Base-by-base conservation (phyloP, 2,797 vertebrate species). In the Luscinia luscinia region DNA sequence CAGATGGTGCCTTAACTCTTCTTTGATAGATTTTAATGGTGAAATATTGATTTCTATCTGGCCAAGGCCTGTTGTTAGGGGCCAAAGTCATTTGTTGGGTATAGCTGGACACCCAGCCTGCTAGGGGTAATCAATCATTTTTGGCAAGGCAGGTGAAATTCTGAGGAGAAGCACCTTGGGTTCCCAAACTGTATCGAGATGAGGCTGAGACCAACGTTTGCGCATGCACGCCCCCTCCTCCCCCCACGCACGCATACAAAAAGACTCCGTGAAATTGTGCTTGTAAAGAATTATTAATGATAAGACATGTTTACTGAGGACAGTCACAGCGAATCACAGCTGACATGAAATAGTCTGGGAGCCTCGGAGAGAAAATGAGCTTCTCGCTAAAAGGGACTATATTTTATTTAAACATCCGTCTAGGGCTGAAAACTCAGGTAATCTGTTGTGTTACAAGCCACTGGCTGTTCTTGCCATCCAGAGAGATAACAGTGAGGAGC, bases 371-470 rank as follows among this genome's bases (percentile, higher is more conserved):
- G 97, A 97, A 98, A 98, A 99, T 98, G 98, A 99, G 98, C 98
- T 98, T 98, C 98, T 98, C 79, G 97, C 97, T 98, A 98, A 98
- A 98, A 98, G 98, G 98, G 98, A 98, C 98, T 99, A 98, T 99
- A 98, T 98, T 98, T 98, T 98, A 99, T 98, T 98, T 98, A 98
- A 98, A 98, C 98, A 97, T 97, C 98, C 97, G 96, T 98, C 96
- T 96, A 98, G 98, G 98, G 98, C 98, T 98, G 98, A 97, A 98
- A 98, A 98, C 97, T 98, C 98, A 98, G 98, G 98, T 99, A 98
- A 99, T 99, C 98, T 98, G 98, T 99, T 99, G 98, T 99, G 98
- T 99, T 99, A 99, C 98, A 98, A 99, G 98, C 98, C 98, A 99
- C 98, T 99, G 98, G 98, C 98, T 98, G 98, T 97, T 98, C 98